Evolutionary conservation across 1,140 invertebrate genomes (phyloP), one percentile per base, ranked within the genome.

Genomic region (Bradysia coprophila): DNA sequence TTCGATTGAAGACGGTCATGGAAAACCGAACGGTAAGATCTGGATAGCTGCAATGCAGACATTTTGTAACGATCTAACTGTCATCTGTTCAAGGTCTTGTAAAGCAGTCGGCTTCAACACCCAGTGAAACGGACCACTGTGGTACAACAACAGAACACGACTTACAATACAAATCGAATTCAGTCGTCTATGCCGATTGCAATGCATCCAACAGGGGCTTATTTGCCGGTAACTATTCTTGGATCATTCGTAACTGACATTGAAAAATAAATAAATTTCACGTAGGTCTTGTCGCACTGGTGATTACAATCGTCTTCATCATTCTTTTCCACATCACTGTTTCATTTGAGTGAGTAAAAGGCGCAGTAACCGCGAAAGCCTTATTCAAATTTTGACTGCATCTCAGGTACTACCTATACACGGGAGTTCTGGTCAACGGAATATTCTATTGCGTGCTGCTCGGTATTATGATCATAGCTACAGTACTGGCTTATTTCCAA

Each of bases 201-300:
- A 75, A 80, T 51, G 73, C 78, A 2, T 68, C 76, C 33, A 81
- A 79, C 56, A 72, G 71, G 45, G 78, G 78, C 1, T 56, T 81
- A 6, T 81, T 81, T 57, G 59, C 19, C 16, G 19, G 18, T 34
- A 5, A 18, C 21, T 38, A 18, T 16, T 20, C 11, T 38, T 20
- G 18, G n/a, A 20, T 3, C 18, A 13, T 15, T 34, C 13, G n/a
- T 34, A 15, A 16, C 18, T 11, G 32, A 16, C 20, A 33, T 23
- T 24, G 10, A 28, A 31, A 24, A 28, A 23, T 4, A 15, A 2
- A 28, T 15, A 23, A 21, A n/a, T 21, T 40, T 40, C 6, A 20
- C 16, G 38, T 65, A 3, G 78, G 78, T 5, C 62, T 81, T 4
- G 60, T 78, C 9, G 52, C 80, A n/a, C 62, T 75, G 33, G 70